A percentile compares a stretch with the other conserved stretches of the same genome.
phyloP scores from a whole-genome alignment of 2,888 invertebrate genomes.

The Copidosoma aretas region DNA sequence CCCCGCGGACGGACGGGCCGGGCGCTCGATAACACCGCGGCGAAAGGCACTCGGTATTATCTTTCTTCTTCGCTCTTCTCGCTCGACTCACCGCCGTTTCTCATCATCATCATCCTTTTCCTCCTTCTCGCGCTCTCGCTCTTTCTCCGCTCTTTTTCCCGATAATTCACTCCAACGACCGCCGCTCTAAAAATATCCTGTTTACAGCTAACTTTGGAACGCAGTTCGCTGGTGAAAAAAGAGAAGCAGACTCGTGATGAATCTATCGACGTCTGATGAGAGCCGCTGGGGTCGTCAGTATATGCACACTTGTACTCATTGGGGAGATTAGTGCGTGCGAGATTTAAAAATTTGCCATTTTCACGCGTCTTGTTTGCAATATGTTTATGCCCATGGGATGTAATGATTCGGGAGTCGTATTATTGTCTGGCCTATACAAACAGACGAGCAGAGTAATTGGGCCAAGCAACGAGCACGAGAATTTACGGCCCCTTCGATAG shows the following conservation, averaged over 20 bases:
- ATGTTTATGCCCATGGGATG: background rate
- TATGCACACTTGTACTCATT: too few relatives aligned
- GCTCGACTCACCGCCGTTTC: too few relatives aligned
- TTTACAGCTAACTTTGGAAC: slow-evolving; percentile 4
- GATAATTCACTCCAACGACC: slow-evolving; percentile 13
- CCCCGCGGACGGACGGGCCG: too few relatives aligned
- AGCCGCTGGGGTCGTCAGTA: too few relatives aligned
- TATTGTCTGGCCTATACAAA: background rate
- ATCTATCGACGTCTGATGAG: background rate
- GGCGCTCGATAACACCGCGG: too few relatives aligned
- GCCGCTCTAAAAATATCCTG: slow-evolving; percentile 21
- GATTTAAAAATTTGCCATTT: too few relatives aligned
- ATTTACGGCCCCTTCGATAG: slow-evolving; percentile 28
- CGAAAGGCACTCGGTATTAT: too few relatives aligned
- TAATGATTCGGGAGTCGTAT: background rate
- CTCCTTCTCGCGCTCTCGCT: slow-evolving; percentile 3
- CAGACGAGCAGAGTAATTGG: slow-evolving; percentile 32
- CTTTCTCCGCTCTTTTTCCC: background rate
- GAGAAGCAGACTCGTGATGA: background rate
- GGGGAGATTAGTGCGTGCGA: too few relatives aligned
- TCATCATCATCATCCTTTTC: background rate
- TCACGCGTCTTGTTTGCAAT: too few relatives aligned
- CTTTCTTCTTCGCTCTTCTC: too few relatives aligned
- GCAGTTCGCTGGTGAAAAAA: background rate
- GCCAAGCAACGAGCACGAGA: slow-evolving; percentile 20